Base-by-base conservation (phyloP, 2,888 invertebrate genomes). In the Caenorhabditis sulstoni region DNA sequence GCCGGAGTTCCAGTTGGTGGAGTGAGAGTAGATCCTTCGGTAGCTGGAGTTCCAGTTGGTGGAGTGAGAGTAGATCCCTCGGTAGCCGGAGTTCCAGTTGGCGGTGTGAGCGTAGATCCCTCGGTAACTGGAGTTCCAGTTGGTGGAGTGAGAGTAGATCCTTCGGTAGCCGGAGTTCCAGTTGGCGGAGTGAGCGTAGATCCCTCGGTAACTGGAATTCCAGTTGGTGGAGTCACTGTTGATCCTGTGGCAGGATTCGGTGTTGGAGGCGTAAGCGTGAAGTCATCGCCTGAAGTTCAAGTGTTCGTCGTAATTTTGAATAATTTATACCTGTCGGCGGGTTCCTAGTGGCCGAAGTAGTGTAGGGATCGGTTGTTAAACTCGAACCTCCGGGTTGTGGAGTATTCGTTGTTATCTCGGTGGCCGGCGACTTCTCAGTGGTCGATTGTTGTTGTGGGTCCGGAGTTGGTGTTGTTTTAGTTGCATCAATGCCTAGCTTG, bases 111-210 rank as follows among this genome's bases (percentile, higher is more conserved):
- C 1, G 58, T 58, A 1, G 44, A 20, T 22, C 44, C 22, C 23
- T 44, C 57, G 14, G 59, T 45, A 5, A 9, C 3, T 45, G 55
- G 55, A 39, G 35, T 53, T 35, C 53, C 53, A n/a, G 53, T 57
- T 39, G 58, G 58, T 14, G 58, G 23, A 1, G 58, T n/a, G 12
- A 14, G 8, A 4, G 58, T 58, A 0, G 58, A 23, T 41, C 20
- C 14, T 12, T 22, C 53, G 3, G 53, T 14, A 12, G 57, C 41
- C 41, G 35, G 35, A 35, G 35, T 47, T 55, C 20, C 55, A 18
- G 39, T 35, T 39, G 55, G 39, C 3, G 55, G 29, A 9, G 55
- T 39, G 16, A 18, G 18, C n/a, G 55, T 55, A 1, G 55, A 18
- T 14, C 23, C 29, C 23, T 35, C 53, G n/a, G 53, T 53, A 9